These are phyloP conservation scores for Ischnura elegans DNA, from an alignment of 2,888 invertebrate genomes.

Conservation along the genomic window DNA sequence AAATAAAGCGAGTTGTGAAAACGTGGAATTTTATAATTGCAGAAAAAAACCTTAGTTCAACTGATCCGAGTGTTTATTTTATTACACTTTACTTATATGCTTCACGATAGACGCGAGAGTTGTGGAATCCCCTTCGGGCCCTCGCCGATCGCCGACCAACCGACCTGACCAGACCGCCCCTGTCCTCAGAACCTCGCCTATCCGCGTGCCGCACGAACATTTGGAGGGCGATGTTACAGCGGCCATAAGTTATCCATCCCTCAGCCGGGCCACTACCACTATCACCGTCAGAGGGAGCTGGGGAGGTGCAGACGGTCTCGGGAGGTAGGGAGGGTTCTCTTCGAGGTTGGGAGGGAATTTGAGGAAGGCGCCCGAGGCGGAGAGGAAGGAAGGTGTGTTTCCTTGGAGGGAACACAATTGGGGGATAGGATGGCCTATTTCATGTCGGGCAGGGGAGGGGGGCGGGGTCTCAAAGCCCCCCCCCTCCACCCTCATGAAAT, in stretches of 20 bases:
- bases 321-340: neutral
- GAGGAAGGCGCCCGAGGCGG: neutral
- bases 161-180: too few species aligned
- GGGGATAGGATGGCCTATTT: constrained; percentile 51
- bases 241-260: neutral
- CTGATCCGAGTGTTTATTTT: too few species aligned
- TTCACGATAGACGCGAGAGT: too few species aligned
- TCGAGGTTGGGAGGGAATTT: neutral
- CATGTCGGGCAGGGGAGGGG: constrained; percentile 45
- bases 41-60: too few species aligned
- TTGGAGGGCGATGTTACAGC: neutral
- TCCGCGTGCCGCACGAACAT: neutral
- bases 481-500: neutral
- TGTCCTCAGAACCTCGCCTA: neutral
- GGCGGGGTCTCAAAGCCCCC: constrained; percentile 3
- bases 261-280: neutral
- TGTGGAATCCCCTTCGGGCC: too few species aligned
- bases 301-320: neutral
- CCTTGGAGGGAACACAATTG: neutral
- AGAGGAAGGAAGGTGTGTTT: neutral
- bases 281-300: neutral
- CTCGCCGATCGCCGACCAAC: too few species aligned
- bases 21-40: too few species aligned
- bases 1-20: too few species aligned
- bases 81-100: too few species aligned